A percentile compares a stretch with the other conserved stretches of the same genome.
These are phyloP conservation scores for Calidris pygmaea DNA, from an alignment of 2,113 vertebrate genomes.

Conservation along the genomic window DNA sequence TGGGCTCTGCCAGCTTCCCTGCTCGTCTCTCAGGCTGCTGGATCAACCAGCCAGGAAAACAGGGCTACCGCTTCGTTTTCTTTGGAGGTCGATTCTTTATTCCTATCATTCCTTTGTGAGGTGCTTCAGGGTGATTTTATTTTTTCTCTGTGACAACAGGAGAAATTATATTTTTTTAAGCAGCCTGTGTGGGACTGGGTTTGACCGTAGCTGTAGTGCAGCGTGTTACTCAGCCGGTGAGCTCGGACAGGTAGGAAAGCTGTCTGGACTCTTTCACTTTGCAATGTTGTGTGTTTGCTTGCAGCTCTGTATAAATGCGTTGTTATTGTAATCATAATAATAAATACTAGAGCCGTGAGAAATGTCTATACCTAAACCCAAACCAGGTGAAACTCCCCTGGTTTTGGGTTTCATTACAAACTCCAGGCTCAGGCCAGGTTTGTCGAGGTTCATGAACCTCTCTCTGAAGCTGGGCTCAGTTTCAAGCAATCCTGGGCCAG, in stretches of 20 bases:
- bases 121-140: background rate
- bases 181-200: background rate
- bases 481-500: slow-evolving; percentile 41
- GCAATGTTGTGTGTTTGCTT: background rate
- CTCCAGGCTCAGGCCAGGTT: background rate
- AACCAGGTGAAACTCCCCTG: slow-evolving; percentile 51
- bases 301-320: background rate
- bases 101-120: background rate
- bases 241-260: background rate
- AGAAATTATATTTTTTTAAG: background rate
- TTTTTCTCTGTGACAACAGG: background rate
- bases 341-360: slow-evolving; percentile 19
- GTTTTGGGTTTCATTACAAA: slow-evolving; percentile 36
- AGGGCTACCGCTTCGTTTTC: background rate
- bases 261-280: background rate
- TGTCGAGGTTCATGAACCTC: slow-evolving; percentile 52
- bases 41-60: background rate
- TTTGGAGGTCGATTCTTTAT: slow-evolving; percentile 5
- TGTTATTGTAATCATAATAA: slow-evolving; percentile 5
- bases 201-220: background rate
- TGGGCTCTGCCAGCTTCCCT: background rate
- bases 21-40: background rate
- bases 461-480: slow-evolving; percentile 36
- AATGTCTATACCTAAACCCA: slow-evolving; percentile 18
- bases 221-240: background rate